phyloP scores from a whole-genome alignment of 2,888 invertebrate species.

The Trisateles emortualis region DNA sequence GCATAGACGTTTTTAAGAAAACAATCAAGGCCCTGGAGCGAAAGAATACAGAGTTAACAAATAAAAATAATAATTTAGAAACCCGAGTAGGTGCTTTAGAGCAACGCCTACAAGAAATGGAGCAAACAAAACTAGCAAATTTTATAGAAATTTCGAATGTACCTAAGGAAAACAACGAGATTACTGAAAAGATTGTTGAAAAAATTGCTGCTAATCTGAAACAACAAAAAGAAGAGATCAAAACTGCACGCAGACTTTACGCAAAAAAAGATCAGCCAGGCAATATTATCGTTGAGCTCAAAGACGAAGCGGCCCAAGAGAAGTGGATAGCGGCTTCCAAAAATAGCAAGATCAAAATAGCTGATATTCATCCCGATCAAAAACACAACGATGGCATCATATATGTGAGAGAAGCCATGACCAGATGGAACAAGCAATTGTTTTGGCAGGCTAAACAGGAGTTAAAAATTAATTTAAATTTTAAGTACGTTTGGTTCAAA shows the following conservation, averaged over 20 bases:
- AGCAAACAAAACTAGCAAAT: neutral
- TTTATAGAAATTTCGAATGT: conserved; percentile 1
- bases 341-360: neutral
- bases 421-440: conserved; percentile 9
- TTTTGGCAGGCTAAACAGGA: conserved; percentile 17
- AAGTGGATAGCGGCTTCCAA: conserved; percentile 6
- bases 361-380: neutral
- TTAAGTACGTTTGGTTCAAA: conserved; percentile 17
- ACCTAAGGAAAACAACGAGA: neutral
- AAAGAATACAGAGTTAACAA: conserved; percentile 4
- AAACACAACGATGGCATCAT: neutral
- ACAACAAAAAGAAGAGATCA: neutral
- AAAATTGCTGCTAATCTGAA: neutral
- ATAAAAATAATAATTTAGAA: conserved; percentile 7
- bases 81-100: conserved; percentile 1
- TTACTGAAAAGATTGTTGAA: neutral
- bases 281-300: neutral
- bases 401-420: conserved; percentile 13
- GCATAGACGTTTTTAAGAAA: conserved; percentile 4
- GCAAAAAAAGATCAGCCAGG: neutral
- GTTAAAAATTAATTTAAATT: conserved; percentile 6
- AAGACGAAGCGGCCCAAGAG: neutral
- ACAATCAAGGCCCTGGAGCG: neutral
- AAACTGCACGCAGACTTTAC: neutral
- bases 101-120: neutral